Conservation (phyloP, 2,113 vertebrate genomes). For the Nothobranchius kuhntae region DNA sequence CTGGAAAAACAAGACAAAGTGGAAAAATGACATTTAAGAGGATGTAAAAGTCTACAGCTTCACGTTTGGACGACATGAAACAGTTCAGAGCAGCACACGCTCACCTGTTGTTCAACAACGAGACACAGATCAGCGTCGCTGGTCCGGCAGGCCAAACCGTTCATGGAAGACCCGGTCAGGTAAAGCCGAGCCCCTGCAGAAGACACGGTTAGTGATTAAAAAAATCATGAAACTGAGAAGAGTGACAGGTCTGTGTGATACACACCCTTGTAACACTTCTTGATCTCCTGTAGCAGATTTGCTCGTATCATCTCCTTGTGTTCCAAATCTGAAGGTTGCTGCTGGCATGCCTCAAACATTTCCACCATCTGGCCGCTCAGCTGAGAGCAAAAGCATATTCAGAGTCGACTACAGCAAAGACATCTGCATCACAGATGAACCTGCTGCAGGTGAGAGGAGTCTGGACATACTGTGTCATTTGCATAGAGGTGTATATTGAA, state of each 20-base stretch:
- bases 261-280: constrained; percentile 67
- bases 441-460: background rate
- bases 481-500: constrained; percentile 69
- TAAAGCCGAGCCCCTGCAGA: constrained; percentile 84
- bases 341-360: constrained; percentile 86
- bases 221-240: background rate
- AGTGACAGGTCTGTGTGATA: background rate
- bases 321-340: constrained; percentile 86
- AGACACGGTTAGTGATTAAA: constrained; percentile 1
- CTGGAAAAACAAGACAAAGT: constrained; percentile 69
- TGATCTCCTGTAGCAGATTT: constrained; percentile 88
- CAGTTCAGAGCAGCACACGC: constrained; percentile 47
- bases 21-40: constrained; percentile 13
- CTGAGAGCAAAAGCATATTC: constrained; percentile 73
- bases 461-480: constrained; percentile 84
- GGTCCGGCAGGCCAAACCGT: constrained; percentile 89
- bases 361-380: constrained; percentile 90
- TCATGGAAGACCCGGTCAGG: constrained; percentile 93
- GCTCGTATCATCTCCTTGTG: constrained; percentile 88
- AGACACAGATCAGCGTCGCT: constrained; percentile 96
- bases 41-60: background rate
- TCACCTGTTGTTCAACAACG: constrained; percentile 86
- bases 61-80: constrained; percentile 3
- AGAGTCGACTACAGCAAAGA: background rate
- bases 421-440: background rate